phyloP scores from a whole-genome alignment of 2,113 vertebrate species.

The Mustela nigripes region DNA sequence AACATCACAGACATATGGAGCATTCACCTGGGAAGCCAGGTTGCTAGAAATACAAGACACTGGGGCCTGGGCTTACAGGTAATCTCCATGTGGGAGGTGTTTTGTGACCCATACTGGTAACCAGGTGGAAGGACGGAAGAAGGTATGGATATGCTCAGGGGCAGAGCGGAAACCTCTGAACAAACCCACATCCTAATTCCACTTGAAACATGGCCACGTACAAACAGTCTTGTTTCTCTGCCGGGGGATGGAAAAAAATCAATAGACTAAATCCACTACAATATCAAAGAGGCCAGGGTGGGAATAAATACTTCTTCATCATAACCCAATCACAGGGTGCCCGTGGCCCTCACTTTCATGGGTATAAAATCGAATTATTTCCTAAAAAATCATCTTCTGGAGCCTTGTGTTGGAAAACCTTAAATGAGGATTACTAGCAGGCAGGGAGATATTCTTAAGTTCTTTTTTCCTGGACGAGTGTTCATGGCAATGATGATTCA shows the following conservation, averaged over 20 bases:
- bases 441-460: neutral
- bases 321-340: neutral
- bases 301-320: neutral
- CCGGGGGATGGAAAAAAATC: neutral
- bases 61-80: accelerated
- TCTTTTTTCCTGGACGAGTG: neutral
- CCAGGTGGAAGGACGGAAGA: neutral
- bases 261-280: neutral
- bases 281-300: neutral
- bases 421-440: neutral
- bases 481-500: neutral
- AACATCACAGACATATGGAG: neutral
- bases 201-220: neutral
- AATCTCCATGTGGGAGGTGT: accelerated
- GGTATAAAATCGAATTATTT: neutral
- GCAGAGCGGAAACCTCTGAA: neutral
- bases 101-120: neutral
- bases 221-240: neutral
- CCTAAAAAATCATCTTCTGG: neutral
- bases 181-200: neutral
- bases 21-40: neutral
- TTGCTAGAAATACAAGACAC: neutral
- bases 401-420: neutral
- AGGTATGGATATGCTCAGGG: neutral
- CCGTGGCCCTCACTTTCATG: neutral